These are phyloP conservation scores for Scomber japonicus DNA, from an alignment of 2,113 vertebrate genomes.

Conservation along the genomic window DNA sequence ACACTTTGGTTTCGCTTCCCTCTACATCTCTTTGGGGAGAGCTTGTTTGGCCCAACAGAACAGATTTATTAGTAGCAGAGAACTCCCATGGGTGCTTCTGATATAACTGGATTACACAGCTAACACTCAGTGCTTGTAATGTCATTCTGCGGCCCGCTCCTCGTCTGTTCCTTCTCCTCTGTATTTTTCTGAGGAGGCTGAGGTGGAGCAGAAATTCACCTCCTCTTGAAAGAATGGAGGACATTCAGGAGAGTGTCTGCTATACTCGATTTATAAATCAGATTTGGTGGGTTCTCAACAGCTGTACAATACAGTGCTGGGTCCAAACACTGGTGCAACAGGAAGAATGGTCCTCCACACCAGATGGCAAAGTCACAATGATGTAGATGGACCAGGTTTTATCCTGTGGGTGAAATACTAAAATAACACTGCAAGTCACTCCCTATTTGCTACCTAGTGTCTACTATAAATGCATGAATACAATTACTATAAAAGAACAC, in stretches of 20 bases:
- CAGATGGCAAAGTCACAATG: too few relatives aligned
- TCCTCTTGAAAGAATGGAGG: background rate
- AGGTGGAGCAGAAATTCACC: background rate
- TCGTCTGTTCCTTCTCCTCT: constrained; percentile 57
- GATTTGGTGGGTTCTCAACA: background rate
- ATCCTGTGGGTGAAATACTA: too few relatives aligned
- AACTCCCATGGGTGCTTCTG: constrained; percentile 52
- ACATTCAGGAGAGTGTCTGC: background rate
- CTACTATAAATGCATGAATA: too few relatives aligned
- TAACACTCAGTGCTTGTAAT: constrained; percentile 75
- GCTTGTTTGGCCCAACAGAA: constrained; percentile 45
- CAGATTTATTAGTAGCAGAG: constrained; percentile 64
- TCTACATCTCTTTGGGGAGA: constrained; percentile 16
- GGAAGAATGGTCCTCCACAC: too few relatives aligned
- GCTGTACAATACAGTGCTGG: background rate
- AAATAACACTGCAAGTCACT: too few relatives aligned
- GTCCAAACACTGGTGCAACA: background rate
- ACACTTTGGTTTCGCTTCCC: background rate
- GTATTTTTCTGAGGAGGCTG: background rate
- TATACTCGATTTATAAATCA: too few relatives aligned
- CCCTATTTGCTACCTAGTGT: too few relatives aligned
- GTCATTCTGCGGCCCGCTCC: constrained; percentile 63
- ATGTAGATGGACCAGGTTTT: too few relatives aligned
- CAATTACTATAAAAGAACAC: too few relatives aligned
- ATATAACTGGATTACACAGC: constrained; percentile 75